phyloP scores from a whole-genome alignment of 2,113 vertebrate species.

The Trogon surrucura region DNA sequence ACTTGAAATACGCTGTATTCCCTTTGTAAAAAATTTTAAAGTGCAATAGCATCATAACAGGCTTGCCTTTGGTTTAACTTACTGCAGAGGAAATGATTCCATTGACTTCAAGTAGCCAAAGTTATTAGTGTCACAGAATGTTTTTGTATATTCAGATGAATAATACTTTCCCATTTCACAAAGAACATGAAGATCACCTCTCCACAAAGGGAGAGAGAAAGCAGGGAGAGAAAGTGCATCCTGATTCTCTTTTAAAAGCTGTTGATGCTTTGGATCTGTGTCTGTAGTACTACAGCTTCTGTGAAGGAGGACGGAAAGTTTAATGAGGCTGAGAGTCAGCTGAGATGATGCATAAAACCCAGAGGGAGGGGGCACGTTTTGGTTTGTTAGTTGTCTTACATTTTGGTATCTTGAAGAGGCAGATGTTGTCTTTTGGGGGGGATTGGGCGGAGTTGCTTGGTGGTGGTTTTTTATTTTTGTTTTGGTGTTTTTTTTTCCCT shows the following conservation, averaged over 20 bases:
- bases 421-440: neutral
- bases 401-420: neutral
- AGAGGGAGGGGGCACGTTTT: neutral
- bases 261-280: neutral
- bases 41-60: neutral
- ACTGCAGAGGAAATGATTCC: neutral
- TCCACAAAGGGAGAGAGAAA: neutral
- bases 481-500: neutral
- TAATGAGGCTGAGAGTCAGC: constrained; percentile 8
- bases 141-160: neutral
- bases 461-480: neutral
- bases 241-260: neutral
- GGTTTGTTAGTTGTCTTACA: neutral
- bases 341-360: neutral
- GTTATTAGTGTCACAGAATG: neutral
- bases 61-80: neutral
- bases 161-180: neutral
- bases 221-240: neutral
- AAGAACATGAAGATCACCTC: neutral
- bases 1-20: neutral
- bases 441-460: neutral
- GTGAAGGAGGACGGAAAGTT: neutral
- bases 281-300: neutral
- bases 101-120: neutral
- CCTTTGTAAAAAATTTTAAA: neutral